Evolutionary conservation across 2,888 invertebrate genomes (phyloP).

Genomic region (Heliconius hortense): DNA sequence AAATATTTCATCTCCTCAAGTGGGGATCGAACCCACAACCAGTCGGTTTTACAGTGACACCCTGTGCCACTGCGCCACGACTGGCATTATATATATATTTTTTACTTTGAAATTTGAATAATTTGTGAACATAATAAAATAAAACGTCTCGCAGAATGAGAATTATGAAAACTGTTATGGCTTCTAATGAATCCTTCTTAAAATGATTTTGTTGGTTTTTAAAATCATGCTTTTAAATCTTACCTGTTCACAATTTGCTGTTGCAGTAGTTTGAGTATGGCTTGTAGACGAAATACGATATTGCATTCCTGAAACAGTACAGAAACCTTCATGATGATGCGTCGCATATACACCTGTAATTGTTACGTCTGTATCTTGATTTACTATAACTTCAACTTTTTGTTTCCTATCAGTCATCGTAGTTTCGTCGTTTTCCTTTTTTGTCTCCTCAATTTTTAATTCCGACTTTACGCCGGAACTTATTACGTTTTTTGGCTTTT

Average conservation of each 20-base stretch:
- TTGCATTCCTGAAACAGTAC: slow-evolving; percentile 92
- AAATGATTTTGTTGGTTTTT: background rate
- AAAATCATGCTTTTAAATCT: slow-evolving; percentile 53
- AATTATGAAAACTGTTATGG: background rate
- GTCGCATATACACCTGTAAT: slow-evolving; percentile 93
- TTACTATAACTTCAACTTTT: slow-evolving; percentile 89
- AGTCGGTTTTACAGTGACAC: no score
- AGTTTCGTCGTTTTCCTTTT: slow-evolving; percentile 69
- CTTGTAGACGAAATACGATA: slow-evolving; percentile 94
- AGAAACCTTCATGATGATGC: slow-evolving; percentile 92
- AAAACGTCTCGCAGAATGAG: no score
- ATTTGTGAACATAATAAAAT: no score
- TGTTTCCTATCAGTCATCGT: slow-evolving; percentile 70
- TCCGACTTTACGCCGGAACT: slow-evolving; percentile 81
- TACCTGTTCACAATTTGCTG: slow-evolving; percentile 87
- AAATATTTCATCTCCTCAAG: no score
- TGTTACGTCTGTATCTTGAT: slow-evolving; percentile 93
- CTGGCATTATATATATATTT: no score
- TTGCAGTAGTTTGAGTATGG: slow-evolving; percentile 92
- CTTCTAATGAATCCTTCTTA: background rate
- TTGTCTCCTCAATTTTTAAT: slow-evolving; percentile 71
- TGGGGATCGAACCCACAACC: no score
- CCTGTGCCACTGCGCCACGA: no score
- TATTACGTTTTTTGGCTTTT: slow-evolving; percentile 79
- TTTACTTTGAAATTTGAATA: background rate